Conservation (phyloP, 2,113 vertebrate species). For the Aegypius monachus region DNA sequence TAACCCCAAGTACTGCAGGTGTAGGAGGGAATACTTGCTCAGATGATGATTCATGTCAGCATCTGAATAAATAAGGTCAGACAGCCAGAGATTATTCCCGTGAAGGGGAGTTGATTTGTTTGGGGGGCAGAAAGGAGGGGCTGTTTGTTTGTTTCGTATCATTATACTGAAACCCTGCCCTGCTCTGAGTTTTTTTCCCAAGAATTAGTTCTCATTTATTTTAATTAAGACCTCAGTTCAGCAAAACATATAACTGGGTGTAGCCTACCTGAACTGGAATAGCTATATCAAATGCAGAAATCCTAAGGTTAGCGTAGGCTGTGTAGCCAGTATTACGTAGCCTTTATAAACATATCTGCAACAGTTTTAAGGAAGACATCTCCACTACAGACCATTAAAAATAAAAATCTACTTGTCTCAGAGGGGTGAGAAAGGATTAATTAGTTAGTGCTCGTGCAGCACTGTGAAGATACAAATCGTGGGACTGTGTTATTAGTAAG, state of each 20-base stretch:
- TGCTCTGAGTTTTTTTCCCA: neutral
- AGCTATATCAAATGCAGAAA: neutral
- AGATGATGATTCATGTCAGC: slow-evolving; percentile 56
- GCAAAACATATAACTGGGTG: neutral
- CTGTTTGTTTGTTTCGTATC: slow-evolving; percentile 7
- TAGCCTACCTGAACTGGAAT: slow-evolving; percentile 1
- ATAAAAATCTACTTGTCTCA: slow-evolving; percentile 18
- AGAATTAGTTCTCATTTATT: slow-evolving; percentile 12
- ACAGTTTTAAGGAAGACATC: neutral
- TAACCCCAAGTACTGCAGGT: slow-evolving; percentile 53
- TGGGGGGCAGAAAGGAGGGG: slow-evolving; percentile 14
- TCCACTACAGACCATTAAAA: neutral
- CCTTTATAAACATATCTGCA: neutral
- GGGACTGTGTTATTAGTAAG: slow-evolving; percentile 30
- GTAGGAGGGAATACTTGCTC: slow-evolving; percentile 57
- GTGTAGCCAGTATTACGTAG: neutral
- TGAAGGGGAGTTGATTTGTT: slow-evolving; percentile 34
- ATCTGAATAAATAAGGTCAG: slow-evolving; percentile 64
- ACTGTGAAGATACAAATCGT: slow-evolving; percentile 12
- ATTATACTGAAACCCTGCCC: neutral
- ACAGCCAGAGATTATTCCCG: slow-evolving; percentile 37
- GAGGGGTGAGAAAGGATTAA: slow-evolving; percentile 32
- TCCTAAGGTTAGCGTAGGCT: neutral
- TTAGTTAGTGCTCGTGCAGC: slow-evolving; percentile 36
- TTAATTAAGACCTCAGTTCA: slow-evolving; percentile 27